These are phyloP conservation scores for Theropithecus gelada DNA, from an alignment of 2,113 vertebrate genomes.

Conservation along the genomic window DNA sequence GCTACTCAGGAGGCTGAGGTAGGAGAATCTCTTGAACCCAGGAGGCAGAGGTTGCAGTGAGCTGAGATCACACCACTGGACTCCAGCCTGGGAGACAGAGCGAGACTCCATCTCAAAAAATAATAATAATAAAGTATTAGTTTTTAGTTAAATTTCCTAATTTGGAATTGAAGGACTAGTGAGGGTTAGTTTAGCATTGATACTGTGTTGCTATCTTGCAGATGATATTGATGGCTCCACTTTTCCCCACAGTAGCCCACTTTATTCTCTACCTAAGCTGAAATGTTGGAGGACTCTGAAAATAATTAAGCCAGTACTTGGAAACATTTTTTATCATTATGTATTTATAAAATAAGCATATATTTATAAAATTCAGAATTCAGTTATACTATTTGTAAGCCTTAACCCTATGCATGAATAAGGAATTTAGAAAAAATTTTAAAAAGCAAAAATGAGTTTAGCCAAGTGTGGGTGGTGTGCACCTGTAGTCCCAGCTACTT, in stretches of 20 bases:
- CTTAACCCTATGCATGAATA: not conserved
- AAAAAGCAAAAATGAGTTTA: not conserved
- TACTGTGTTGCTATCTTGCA: slow-evolving; percentile 16
- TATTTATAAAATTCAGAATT: not conserved
- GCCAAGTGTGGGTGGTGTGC: not conserved
- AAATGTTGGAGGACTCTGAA: slow-evolving; percentile 23
- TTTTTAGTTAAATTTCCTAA: slow-evolving; percentile 34
- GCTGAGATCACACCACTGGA: too few relatives aligned
- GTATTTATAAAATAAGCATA: not conserved
- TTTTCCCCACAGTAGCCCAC: not conserved
- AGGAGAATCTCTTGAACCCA: too few relatives aligned
- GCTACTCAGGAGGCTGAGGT: too few relatives aligned
- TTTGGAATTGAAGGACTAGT: not conserved
- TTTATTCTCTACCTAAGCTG: slow-evolving; percentile 14
- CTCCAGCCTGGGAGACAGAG: too few relatives aligned
- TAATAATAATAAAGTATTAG: not conserved
- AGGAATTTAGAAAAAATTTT: not conserved
- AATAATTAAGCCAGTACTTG: not conserved
- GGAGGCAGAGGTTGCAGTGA: too few relatives aligned
- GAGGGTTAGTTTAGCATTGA: not conserved
- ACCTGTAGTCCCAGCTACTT: not conserved
- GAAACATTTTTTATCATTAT: slow-evolving; percentile 8
- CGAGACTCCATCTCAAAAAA: too few relatives aligned
- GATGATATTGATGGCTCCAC: not conserved
- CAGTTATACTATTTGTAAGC: not conserved